Percentiles rank a stretch among this genome's conserved stretches.
Evolutionary conservation across 1,140 invertebrate species (phyloP).

Genomic region (Aphelenchoides avenae): DNA sequence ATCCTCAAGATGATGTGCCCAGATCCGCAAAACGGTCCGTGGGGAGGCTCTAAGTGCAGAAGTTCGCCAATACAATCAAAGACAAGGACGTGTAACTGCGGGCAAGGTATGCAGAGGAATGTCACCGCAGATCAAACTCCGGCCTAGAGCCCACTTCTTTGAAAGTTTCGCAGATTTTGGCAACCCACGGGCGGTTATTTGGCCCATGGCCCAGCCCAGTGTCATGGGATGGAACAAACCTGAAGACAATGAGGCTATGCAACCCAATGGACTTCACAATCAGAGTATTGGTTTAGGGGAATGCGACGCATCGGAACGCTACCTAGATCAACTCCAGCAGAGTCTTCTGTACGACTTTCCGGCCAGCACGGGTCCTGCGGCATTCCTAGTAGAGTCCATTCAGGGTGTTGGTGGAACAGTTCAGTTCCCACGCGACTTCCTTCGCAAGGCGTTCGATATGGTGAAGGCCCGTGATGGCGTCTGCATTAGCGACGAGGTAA

Average conservation of each 20-base stretch:
- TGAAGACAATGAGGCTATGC: too few relatives aligned
- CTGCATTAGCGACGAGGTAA: slow-evolving; percentile 78
- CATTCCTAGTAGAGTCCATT: slow-evolving; percentile 86
- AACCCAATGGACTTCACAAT: too few relatives aligned
- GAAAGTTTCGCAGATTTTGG: too few relatives aligned
- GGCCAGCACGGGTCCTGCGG: slow-evolving; percentile 71
- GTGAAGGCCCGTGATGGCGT: slow-evolving; percentile 76
- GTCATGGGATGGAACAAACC: too few relatives aligned
- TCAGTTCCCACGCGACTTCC: slow-evolving; percentile 81
- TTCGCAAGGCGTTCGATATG: slow-evolving; percentile 76
- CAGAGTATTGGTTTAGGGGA: slow-evolving; percentile 58
- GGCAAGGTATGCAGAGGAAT: slow-evolving; percentile 66
- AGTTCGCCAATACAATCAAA: slow-evolving; percentile 76
- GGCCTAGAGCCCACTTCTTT: too few relatives aligned
- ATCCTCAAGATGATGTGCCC: slow-evolving; percentile 77
- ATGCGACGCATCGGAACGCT: slow-evolving; percentile 74
- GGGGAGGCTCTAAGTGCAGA: slow-evolving; percentile 78
- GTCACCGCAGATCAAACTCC: too few relatives aligned
- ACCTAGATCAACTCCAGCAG: slow-evolving; percentile 77
- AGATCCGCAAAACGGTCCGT: slow-evolving; percentile 79
- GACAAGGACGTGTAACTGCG: slow-evolving; percentile 6
- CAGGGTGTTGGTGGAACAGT: slow-evolving; percentile 81
- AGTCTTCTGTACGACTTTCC: slow-evolving; percentile 73
- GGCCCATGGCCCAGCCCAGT: too few relatives aligned
- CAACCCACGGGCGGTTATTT: too few relatives aligned